A percentile compares a stretch with the other conserved stretches of the same genome.
Conservation (phyloP, 2,888 invertebrate species). For the Mesorhabditis spiculigera region DNA sequence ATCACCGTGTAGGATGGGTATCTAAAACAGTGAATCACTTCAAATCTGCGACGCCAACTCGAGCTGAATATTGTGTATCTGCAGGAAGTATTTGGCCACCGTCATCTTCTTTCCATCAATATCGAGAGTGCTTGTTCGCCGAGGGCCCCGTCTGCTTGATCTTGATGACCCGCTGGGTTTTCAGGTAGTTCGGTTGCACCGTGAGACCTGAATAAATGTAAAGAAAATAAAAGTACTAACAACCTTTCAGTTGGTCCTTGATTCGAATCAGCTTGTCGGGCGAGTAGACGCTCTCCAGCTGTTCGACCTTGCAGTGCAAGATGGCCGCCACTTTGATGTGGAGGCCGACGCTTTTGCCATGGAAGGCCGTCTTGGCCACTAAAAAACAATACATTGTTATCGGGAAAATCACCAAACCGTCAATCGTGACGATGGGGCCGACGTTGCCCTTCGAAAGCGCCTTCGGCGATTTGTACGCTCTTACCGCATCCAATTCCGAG, state of each 20-base stretch:
- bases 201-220: not conserved
- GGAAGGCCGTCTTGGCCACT: not conserved
- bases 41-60: not conserved
- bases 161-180: not conserved
- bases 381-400: not conserved
- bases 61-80: not conserved
- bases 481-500: constrained; percentile 10
- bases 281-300: not conserved
- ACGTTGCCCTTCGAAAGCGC: not conserved
- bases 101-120: not conserved
- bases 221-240: not conserved
- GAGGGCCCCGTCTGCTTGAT: not conserved
- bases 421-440: not conserved
- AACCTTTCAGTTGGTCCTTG: not conserved
- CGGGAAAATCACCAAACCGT: not conserved
- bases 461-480: constrained; percentile 10
- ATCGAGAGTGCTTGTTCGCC: not conserved
- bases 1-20: not conserved
- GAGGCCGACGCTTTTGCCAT: not conserved
- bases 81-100: not conserved
- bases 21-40: not conserved
- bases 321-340: not conserved
- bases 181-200: not conserved
- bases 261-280: not conserved
- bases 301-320: not conserved